Evolutionary conservation across 2,113 vertebrate species (phyloP), one percentile per base, ranked within the genome.

Genomic region (Megaleporinus macrocephalus): DNA sequence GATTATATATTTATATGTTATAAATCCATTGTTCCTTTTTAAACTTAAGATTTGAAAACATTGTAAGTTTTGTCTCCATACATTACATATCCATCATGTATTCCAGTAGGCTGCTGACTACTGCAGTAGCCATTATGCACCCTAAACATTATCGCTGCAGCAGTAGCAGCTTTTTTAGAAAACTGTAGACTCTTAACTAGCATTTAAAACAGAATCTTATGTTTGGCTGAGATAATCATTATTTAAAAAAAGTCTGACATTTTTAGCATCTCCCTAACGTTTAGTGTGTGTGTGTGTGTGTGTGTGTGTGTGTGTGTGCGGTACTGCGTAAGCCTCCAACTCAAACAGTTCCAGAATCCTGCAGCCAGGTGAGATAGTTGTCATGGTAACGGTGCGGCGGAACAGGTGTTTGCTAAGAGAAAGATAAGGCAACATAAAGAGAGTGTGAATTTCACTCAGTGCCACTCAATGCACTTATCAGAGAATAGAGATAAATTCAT

Each of bases 371-470:
- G 49, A 70, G 47, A 18, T 33, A 53, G 71, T 75, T 59, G 72
- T 30, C 51, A 57, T 62, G 74, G 59, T 13, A 44, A 68, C 22
- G 41, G 10, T 24, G 72, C 15, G 26, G 51, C 51, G 13, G 33
- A 53, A 71, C 77, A 61, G 47, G 53, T 59, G 33, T 70, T 70
- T 70, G 66, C 66, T 59, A 79, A 79, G 53, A 79, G 15, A 70
- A 26, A 41, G 53, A 24, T 78, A 57, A 79, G 16, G 22, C 49
- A 20, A 26, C 49, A 55, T 69, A 70, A 41, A 71, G 55, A 71
- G 27, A 41, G 49, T 20, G 18, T 70, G 33, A 59, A 68, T 78
- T 55, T 78, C 22, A 78, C 27, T 49, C 62, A 47, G 4, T 22
- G 9, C 47, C n/a, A 11, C n/a, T 27, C 27, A 59, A 4, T 27